Conservation (phyloP, 2,888 invertebrate genomes). For the Lithophane ornitopus region DNA sequence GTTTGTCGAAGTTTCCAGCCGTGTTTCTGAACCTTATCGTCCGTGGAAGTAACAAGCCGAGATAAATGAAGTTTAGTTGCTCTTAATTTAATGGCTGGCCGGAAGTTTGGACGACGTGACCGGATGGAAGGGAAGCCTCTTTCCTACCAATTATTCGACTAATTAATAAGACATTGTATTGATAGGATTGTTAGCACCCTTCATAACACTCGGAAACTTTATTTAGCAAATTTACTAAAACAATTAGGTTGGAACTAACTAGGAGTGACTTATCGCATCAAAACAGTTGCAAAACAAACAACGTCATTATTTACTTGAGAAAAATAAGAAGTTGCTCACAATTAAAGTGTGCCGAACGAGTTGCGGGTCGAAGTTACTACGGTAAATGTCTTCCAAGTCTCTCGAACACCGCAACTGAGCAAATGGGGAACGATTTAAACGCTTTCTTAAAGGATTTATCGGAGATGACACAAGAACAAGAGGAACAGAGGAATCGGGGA, state of each 20-base stretch:
- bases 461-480: slow-evolving; percentile 70
- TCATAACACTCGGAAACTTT: slow-evolving; percentile 51
- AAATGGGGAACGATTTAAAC: slow-evolving; percentile 68
- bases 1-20: slow-evolving; percentile 82
- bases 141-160: slow-evolving; percentile 80
- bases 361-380: slow-evolving; percentile 55
- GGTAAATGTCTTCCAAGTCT: slow-evolving; percentile 61
- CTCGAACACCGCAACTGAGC: slow-evolving; percentile 64
- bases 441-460: slow-evolving; percentile 70
- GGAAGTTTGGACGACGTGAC: slow-evolving; percentile 87
- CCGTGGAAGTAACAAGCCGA: slow-evolving; percentile 88
- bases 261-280: slow-evolving; percentile 43
- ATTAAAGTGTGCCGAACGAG: slow-evolving; percentile 59
- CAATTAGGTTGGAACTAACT: slow-evolving; percentile 50
- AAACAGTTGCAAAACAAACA: slow-evolving; percentile 50
- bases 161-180: slow-evolving; percentile 76
- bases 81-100: slow-evolving; percentile 88
- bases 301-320: slow-evolving; percentile 45
- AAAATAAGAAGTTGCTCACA: slow-evolving; percentile 57
- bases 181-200: slow-evolving; percentile 61
- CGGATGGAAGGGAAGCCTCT: slow-evolving; percentile 75
- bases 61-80: slow-evolving; percentile 90
- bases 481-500: slow-evolving; percentile 62
- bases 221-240: slow-evolving; percentile 46
- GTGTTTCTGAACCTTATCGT: slow-evolving; percentile 88